Conservation (phyloP, 2,888 invertebrate genomes). For the Cheilosia impressa region DNA sequence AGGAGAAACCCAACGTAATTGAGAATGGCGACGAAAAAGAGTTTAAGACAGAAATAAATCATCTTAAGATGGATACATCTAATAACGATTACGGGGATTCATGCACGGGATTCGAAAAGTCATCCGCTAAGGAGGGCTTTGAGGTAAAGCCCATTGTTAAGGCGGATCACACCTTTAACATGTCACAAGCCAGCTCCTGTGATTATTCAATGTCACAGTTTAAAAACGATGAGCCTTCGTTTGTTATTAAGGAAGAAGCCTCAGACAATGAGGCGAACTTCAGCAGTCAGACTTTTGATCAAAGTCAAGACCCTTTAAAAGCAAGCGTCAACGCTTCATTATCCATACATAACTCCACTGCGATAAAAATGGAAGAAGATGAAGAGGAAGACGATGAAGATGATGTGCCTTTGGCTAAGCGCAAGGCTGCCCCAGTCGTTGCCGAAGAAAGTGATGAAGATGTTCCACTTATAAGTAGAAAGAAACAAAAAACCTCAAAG, state of each 20-base stretch:
- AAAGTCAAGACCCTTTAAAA: slow-evolving; percentile 43
- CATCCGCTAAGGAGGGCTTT: slow-evolving; percentile 78
- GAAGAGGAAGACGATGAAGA: slow-evolving; percentile 78
- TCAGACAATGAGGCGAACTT: slow-evolving; percentile 80
- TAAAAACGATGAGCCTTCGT: slow-evolving; percentile 84
- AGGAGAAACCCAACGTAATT: slow-evolving; percentile 77
- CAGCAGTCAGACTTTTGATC: slow-evolving; percentile 3
- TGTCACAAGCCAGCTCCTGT: slow-evolving; percentile 88
- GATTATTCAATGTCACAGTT: slow-evolving; percentile 90
- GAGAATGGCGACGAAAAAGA: slow-evolving; percentile 76
- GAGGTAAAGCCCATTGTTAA: slow-evolving; percentile 78
- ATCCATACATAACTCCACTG: slow-evolving; percentile 84
- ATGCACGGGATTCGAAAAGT: slow-evolving; percentile 78
- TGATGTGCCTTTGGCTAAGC: slow-evolving; percentile 83
- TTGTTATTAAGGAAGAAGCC: slow-evolving; percentile 80
- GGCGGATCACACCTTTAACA: slow-evolving; percentile 82
- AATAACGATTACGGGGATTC: slow-evolving; percentile 78
- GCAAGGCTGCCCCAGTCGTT: slow-evolving; percentile 83
- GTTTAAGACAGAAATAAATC: slow-evolving; percentile 51
- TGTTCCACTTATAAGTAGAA: slow-evolving; percentile 87
- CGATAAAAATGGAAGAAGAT: slow-evolving; percentile 87
- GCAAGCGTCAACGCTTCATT: slow-evolving; percentile 90
- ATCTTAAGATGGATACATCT: slow-evolving; percentile 54
- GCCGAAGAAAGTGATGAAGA: slow-evolving; percentile 86
- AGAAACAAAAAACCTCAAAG: slow-evolving; percentile 87